Conservation (phyloP, 2,113 vertebrate species). For the Channa maculata region DNA sequence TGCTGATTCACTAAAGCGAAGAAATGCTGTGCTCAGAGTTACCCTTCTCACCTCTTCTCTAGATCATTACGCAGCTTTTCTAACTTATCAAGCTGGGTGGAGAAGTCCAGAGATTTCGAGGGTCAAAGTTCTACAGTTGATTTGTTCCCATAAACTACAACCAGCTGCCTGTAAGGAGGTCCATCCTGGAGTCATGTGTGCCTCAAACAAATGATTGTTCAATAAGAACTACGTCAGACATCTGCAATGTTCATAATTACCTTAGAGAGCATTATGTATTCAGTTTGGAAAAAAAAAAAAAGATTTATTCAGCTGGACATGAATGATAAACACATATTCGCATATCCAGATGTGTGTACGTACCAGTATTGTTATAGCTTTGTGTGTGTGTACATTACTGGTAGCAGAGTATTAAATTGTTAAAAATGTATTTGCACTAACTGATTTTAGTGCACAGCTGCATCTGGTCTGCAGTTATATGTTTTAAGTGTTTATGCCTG, state of each 20-base stretch:
- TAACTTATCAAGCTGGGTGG: conserved; percentile 17
- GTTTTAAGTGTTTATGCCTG: conserved; percentile 25
- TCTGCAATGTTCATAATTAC: conserved; percentile 57
- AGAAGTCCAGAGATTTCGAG: conserved; percentile 32
- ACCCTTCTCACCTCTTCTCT: conserved; percentile 24
- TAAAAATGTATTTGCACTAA: conserved; percentile 17
- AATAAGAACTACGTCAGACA: conserved; percentile 43
- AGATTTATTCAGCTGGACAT: conserved; percentile 42
- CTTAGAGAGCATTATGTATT: conserved; percentile 57
- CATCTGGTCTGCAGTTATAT: conserved; percentile 17
- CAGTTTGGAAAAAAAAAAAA: conserved; percentile 6
- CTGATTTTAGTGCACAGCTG: conserved; percentile 26
- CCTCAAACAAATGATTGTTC: conserved; percentile 39
- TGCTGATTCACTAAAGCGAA: not conserved
- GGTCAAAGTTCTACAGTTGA: conserved; percentile 61
- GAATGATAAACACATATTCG: conserved; percentile 26
- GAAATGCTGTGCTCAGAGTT: not conserved
- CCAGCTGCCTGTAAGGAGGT: conserved; percentile 60
- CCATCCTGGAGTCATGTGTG: conserved; percentile 23
- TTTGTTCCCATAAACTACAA: conserved; percentile 58
- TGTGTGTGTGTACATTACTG: conserved; percentile 31
- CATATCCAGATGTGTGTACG: conserved; percentile 58
- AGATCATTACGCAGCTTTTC: conserved; percentile 31
- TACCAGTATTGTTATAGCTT: conserved; percentile 19
- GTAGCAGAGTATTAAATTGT: conserved; percentile 42